Conservation (phyloP, 2,113 vertebrate genomes). For the Lampris incognitus region DNA sequence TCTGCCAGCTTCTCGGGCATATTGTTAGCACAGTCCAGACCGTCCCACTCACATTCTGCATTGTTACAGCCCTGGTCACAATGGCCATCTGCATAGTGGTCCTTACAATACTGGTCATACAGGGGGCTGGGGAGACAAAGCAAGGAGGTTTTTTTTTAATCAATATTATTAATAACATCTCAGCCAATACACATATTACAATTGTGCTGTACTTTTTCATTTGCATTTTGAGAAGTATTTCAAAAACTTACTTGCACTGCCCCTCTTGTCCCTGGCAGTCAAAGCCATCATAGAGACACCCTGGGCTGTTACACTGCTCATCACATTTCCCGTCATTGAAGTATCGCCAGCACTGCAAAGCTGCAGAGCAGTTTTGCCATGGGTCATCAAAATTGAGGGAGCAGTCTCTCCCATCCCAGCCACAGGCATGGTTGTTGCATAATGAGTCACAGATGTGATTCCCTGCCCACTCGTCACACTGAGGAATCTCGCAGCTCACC, state of each 20-base stretch:
- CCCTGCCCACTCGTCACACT: conserved; percentile 86
- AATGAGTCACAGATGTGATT: conserved; percentile 90
- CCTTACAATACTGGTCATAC: conserved; percentile 98
- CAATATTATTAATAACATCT: conserved; percentile 17
- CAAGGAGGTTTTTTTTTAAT: background rate
- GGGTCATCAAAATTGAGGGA: conserved; percentile 96
- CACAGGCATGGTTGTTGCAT: conserved; percentile 95
- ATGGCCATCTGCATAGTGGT: conserved; percentile 95
- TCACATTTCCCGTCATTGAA: conserved; percentile 95
- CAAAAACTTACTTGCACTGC: conserved; percentile 94
- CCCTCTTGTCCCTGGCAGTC: conserved; percentile 93
- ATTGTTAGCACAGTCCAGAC: conserved; percentile 93
- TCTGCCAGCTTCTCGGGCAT: conserved; percentile 92
- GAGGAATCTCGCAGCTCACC: conserved; percentile 87
- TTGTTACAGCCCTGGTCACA: conserved; percentile 99
- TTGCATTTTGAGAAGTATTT: too few species aligned
- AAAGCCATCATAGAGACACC: conserved; percentile 97
- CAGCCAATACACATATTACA: background rate
- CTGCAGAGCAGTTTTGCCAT: conserved; percentile 95
- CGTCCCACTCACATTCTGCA: conserved; percentile 96
- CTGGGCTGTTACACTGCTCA: conserved; percentile 90
- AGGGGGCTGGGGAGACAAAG: conserved; percentile 84
- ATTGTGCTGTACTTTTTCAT: background rate
- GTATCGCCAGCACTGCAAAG: conserved; percentile 97
- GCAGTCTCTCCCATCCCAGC: conserved; percentile 97